Percentiles rank a stretch among this genome's conserved stretches.
Evolutionary conservation across 2,797 vertebrate genomes (phyloP).

Genomic region (Tapera naevia): DNA sequence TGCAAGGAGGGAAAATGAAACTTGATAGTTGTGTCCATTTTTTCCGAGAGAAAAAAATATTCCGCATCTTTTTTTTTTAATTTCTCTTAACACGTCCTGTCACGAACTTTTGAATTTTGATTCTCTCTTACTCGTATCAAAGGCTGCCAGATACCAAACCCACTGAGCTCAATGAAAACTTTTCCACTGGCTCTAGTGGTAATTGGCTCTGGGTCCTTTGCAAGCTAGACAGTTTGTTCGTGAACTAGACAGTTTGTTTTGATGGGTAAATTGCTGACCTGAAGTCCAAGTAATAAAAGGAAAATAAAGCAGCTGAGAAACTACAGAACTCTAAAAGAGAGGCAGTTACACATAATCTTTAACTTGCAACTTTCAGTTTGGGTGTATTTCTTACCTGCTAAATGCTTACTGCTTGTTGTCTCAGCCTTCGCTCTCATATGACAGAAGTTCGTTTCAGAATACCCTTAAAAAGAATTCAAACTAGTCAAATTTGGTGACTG

Average conservation of each 20-base stretch:
- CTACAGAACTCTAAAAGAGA: neutral
- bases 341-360: neutral
- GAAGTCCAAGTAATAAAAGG: constrained; percentile 17
- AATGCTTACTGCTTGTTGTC: neutral
- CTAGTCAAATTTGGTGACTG: neutral
- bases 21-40: neutral
- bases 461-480: neutral
- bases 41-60: neutral
- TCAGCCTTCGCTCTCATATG: neutral
- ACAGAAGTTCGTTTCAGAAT: neutral
- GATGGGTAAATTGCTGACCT: constrained; percentile 45
- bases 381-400: neutral
- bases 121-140: neutral
- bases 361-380: neutral
- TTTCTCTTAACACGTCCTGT: neutral
- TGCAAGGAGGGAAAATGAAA: neutral
- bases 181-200: constrained; percentile 44
- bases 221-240: constrained; percentile 47
- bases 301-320: constrained; percentile 34
- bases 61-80: neutral
- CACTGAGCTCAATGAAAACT: constrained; percentile 21
- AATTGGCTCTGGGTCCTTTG: constrained; percentile 33
- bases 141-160: constrained; percentile 2
- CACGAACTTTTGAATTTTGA: neutral
- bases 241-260: constrained; percentile 53